Evolutionary conservation across 2,888 invertebrate species (phyloP).

Genomic region (Sylvicola fuscatus): DNA sequence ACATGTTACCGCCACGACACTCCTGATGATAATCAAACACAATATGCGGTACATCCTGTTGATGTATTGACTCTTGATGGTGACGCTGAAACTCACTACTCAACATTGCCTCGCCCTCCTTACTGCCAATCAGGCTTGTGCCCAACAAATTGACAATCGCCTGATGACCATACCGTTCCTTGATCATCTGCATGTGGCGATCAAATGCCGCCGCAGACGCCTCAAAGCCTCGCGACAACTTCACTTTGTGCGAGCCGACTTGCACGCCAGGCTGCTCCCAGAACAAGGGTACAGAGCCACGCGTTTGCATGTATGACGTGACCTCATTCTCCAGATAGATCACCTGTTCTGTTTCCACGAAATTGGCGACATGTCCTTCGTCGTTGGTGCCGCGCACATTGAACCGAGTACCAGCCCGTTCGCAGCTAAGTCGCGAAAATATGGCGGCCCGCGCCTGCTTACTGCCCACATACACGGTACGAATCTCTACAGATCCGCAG

Average conservation of each 20-base stretch:
- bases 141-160: conserved; percentile 85
- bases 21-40: conserved; percentile 95
- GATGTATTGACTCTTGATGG: conserved; percentile 64
- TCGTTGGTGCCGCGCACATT: conserved; percentile 98
- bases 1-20: conserved; percentile 62
- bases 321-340: conserved; percentile 80
- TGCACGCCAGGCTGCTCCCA: conserved; percentile 99
- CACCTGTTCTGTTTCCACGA: conserved; percentile 99
- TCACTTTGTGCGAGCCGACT: conserved; percentile 97
- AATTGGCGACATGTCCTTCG: conserved; percentile 98
- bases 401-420: conserved; percentile 94
- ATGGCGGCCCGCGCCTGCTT: conserved; percentile 88
- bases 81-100: conserved; percentile 79
- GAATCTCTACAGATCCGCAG: conserved; percentile 94
- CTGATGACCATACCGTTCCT: conserved; percentile 77
- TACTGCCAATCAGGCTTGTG: conserved; percentile 73
- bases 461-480: conserved; percentile 95
- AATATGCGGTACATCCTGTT: conserved; percentile 61
- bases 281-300: conserved; percentile 94
- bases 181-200: conserved; percentile 67
- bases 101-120: conserved; percentile 92
- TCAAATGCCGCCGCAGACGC: conserved; percentile 86
- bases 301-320: conserved; percentile 74
- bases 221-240: conserved; percentile 88
- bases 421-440: conserved; percentile 89